phyloP scores from a whole-genome alignment of 2,888 invertebrate species.

The Endotricha flammealis region DNA sequence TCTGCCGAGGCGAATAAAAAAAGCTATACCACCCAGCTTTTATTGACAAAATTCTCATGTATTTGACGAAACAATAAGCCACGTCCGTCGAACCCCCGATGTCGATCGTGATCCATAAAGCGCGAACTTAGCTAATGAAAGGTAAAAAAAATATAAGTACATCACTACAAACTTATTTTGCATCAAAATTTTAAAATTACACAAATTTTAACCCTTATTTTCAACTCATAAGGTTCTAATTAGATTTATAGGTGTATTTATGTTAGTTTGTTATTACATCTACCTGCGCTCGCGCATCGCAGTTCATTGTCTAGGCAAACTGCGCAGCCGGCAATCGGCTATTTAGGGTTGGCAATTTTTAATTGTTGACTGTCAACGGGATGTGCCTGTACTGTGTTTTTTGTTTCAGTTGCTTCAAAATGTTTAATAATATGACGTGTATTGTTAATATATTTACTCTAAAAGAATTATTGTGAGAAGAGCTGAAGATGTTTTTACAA shows the following conservation, averaged over 20 bases:
- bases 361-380: conserved; percentile 7
- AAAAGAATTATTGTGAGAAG: too few relatives aligned
- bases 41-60: conserved; percentile 71
- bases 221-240: conserved; percentile 21
- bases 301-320: conserved; percentile 70
- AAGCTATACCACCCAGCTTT: conserved; percentile 56
- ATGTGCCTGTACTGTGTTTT: background rate
- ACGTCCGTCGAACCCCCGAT: conserved; percentile 65
- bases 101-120: conserved; percentile 73
- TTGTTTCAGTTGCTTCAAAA: too few relatives aligned
- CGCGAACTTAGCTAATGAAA: conserved; percentile 77
- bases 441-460: too few relatives aligned
- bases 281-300: conserved; percentile 69
- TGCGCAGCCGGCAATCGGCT: conserved; percentile 65
- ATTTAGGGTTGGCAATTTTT: conserved; percentile 53
- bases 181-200: background rate
- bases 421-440: too few relatives aligned
- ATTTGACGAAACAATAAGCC: conserved; percentile 72
- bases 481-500: too few relatives aligned
- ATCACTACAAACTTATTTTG: conserved; percentile 39
- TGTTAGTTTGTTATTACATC: conserved; percentile 41
- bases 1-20: conserved; percentile 28
- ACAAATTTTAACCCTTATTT: conserved; percentile 23
- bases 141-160: conserved; percentile 65
- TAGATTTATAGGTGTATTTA: conserved; percentile 13